A percentile compares a stretch with the other conserved stretches of the same genome.
phyloP scores from a whole-genome alignment of 2,888 invertebrate genomes.

The Dynastes tityus region DNA sequence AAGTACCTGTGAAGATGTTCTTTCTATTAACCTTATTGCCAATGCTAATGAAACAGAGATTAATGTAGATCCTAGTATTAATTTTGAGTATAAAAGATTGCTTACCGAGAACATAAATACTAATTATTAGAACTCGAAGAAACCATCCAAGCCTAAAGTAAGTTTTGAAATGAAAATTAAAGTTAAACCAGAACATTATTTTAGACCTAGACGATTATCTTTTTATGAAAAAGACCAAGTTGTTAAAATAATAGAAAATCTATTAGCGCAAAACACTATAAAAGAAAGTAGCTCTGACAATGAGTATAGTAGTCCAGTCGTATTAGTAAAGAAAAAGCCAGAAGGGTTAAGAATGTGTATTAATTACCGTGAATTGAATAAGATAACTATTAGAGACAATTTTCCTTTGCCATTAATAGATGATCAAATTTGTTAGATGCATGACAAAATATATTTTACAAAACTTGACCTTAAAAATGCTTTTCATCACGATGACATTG shows the following conservation, averaged over 20 bases:
- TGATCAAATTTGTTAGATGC: slow-evolving; percentile 36
- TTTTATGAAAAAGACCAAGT: not conserved
- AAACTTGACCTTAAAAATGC: slow-evolving; percentile 29
- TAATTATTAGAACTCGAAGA: not conserved
- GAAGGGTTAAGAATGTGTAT: slow-evolving; percentile 52
- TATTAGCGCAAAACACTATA: slow-evolving; percentile 6
- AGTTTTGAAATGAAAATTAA: not conserved
- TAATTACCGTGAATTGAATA: slow-evolving; percentile 49
- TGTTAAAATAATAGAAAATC: slow-evolving; percentile 26
- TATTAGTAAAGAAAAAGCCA: slow-evolving; percentile 54
- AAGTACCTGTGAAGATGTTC: not conserved
- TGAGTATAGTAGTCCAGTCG: slow-evolving; percentile 48
- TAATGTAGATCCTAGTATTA: not conserved
- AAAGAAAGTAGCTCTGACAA: not conserved
- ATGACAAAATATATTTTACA: slow-evolving; percentile 18
- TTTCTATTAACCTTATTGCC: not conserved
- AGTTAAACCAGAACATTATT: not conserved
- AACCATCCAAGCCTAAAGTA: not conserved
- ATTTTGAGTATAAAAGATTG: not conserved
- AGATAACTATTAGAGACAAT: slow-evolving; percentile 39
- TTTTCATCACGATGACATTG: slow-evolving; percentile 45
- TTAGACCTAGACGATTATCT: not conserved
- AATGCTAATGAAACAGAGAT: not conserved
- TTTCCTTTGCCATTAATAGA: slow-evolving; percentile 43
- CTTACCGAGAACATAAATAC: not conserved